These are phyloP conservation scores for Rhabdornis inornatus DNA, from an alignment of 2,113 vertebrate genomes.

Conservation along the genomic window DNA sequence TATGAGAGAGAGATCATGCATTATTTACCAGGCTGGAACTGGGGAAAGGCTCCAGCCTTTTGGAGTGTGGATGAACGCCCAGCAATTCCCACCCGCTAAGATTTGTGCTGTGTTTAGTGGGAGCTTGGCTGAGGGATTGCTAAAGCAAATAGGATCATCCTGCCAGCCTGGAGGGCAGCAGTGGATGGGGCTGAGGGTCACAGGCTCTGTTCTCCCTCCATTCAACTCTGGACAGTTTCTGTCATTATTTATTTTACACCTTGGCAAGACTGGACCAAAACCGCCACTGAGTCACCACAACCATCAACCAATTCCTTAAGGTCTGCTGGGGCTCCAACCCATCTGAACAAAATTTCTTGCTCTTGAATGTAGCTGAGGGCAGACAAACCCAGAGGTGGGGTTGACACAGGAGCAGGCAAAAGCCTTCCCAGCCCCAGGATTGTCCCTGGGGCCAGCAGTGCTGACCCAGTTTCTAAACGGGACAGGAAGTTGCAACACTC, in stretches of 20 bases:
- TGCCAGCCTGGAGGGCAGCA: neutral
- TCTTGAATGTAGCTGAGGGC: neutral
- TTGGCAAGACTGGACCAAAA: neutral
- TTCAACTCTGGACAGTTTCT: neutral
- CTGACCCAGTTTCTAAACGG: neutral
- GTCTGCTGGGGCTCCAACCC: neutral
- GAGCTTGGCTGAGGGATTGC: neutral
- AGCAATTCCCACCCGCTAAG: neutral
- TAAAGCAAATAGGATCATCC: accelerated
- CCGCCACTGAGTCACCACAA: accelerated
- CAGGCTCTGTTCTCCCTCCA: neutral
- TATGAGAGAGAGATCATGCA: neutral
- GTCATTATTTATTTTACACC: neutral
- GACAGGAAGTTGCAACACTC: neutral
- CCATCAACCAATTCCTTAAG: neutral
- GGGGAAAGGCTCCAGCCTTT: neutral
- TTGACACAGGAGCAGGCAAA: neutral
- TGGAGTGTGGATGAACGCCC: accelerated
- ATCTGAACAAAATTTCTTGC: neutral
- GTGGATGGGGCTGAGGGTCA: neutral
- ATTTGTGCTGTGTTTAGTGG: neutral
- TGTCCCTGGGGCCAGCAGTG: neutral
- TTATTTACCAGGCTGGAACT: constrained; percentile 4
- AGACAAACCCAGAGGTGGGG: neutral
- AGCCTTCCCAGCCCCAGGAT: neutral